Base-by-base conservation (phyloP, 2,797 vertebrate species). In the Danio albolineatus region DNA sequence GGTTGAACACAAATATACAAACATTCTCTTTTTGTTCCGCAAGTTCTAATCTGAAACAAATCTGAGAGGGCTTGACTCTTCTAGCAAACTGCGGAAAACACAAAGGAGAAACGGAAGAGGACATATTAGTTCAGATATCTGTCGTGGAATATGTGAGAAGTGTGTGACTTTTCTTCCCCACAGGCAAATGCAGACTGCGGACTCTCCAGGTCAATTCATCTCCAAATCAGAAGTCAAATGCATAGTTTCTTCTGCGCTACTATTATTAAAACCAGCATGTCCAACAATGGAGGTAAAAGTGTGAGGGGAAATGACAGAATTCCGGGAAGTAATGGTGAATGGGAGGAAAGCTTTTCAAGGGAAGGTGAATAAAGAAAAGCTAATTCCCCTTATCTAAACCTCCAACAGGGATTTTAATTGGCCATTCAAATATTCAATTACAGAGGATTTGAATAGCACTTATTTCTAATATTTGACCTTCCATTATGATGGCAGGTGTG, bases 391-490 rank as follows among this genome's bases (percentile, higher is more conserved):
- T 88, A 89, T 91, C 88, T 85, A 82, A 86, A 84, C 85, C 89
- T 86, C 89, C 85, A 88, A 89, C 82, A 84, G 83, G 85, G 83
- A 90, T 90, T 92, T 92, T 91, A 92, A 91, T 91, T 91, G 89
- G 89, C 84, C 89, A 89, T 92, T 93, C 85, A 90, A 84, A 79
- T 77, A 88, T 90, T 89, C 90, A 92, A 91, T 93, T 92, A 91
- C 84, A 88, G 65, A 80, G 85, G 86, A 85, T 87, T 89, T 85
- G 83, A 91, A 89, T 85, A 91, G 90, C 89, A 91, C 88, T 91
- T 90, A 88, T 88, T 88, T 78, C 60, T 86, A 89, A 91, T 91
- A 91, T 89, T 88, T 90, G 89, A 93, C 91, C 87, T 91, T 89
- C 87, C 48, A 70, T 85, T 82, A 82, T 69, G 65, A 82, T 66